Evolutionary conservation across 2,797 vertebrate genomes (phyloP).

Genomic region (Sparidentex hasta): DNA sequence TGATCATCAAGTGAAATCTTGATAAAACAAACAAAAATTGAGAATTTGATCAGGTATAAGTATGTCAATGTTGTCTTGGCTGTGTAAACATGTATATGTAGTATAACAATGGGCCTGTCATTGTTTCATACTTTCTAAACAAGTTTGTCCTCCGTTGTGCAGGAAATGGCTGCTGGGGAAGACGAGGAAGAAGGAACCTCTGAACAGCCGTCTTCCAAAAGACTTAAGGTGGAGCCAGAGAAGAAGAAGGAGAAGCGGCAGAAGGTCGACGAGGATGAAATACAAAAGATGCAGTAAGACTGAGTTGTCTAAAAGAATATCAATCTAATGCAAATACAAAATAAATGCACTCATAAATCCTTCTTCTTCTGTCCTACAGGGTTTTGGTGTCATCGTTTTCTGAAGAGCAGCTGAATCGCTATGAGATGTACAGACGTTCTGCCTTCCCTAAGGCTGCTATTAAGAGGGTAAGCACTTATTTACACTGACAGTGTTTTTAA

Average conservation of each 20-base stretch:
- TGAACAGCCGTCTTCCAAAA: conserved; percentile 84
- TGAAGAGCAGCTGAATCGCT: conserved; percentile 97
- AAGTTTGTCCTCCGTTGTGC: conserved; percentile 8
- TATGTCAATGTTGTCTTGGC: neutral
- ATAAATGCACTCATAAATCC: neutral
- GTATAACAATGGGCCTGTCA: neutral
- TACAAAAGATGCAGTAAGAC: conserved; percentile 99
- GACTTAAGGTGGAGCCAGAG: conserved; percentile 92
- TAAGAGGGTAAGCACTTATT: conserved; percentile 88
- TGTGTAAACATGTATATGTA: neutral
- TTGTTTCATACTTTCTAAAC: neutral
- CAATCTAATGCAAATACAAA: neutral
- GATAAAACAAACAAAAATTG: neutral
- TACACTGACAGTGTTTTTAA: neutral
- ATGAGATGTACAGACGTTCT: conserved; percentile 97
- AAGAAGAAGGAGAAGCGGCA: conserved; percentile 96
- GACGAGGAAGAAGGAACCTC: conserved; percentile 89
- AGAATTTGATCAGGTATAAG: neutral
- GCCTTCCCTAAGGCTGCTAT: conserved; percentile 98
- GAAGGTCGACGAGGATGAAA: conserved; percentile 99
- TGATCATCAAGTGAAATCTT: neutral
- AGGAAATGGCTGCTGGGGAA: conserved; percentile 76
- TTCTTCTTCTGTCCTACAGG: conserved; percentile 78
- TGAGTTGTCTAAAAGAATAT: neutral
- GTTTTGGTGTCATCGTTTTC: conserved; percentile 98